Base-by-base conservation (phyloP, 2,113 vertebrate species). In the Rhodinocichla rosea region DNA sequence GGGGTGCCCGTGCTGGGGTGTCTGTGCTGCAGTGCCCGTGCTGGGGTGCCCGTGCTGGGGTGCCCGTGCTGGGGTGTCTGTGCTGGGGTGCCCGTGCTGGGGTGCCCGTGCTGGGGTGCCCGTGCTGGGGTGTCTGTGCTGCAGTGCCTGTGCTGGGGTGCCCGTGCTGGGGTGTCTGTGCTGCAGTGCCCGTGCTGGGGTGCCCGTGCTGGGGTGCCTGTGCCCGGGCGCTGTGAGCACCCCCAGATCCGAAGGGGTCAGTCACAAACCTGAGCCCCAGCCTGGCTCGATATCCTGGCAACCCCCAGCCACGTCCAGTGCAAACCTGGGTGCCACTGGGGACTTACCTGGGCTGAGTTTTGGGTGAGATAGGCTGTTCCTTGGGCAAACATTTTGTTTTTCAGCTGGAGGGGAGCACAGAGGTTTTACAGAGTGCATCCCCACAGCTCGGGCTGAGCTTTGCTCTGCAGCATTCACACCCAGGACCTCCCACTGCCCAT, bases 171-270 rank as follows among this genome's bases (percentile, higher is more conserved):
- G 19, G 50, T 30, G 28, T 22, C 52, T 7, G 60, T 0, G 2
- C 15, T 13, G n/a, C n/a, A n/a, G 10, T 45, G 44, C 20, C 44
- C 4, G 44, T 11, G 20, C 44, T 47, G 45, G 62, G 45, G 62
- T 2, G 49, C 28, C 2, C 21, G 37, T 24, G 2, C 30, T 15
- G 42, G 13, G 27, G 50, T 28, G 23, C 20, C 53, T 5, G 62
- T 0, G 2, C 18, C n/a, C 0, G 0, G 8, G 1, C 0, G 0
- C 50, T n/a, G 24, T 7, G 32, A 68, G 40, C 20, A 45, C 35
- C 49, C 62, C 75, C 53, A 62, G 37, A 50, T 18, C 33, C 0
- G 0, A 1, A 1, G 42, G 45, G 19, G 45, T 90, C 74, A 5
- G 12, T n/a, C 44, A 9, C 67, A 77, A 49, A 70, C 32, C 78